Base-by-base conservation (phyloP, 2,113 vertebrate species). In the Tenrec ecaudatus region DNA sequence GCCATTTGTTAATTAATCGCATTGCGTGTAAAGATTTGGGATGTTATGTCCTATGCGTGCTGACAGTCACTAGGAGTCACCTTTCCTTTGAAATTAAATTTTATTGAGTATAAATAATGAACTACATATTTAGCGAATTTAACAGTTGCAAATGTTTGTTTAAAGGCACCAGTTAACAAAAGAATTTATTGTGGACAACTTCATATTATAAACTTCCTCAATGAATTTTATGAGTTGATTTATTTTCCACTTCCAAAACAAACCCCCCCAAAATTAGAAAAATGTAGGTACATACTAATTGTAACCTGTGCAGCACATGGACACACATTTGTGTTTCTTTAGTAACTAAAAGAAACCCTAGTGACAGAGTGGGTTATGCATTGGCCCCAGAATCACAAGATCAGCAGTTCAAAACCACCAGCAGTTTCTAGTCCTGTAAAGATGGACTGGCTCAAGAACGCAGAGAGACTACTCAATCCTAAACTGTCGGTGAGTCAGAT, bases 141-240 rank as follows among this genome's bases (percentile, higher is more conserved):
- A 53, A 53, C 47, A 5, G 9, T 10, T 53, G 47, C 9, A 53
- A 53, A 53, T 53, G 47, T 53, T 53, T 53, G 47, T 94, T 80
- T 93, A 77, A 2, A 83, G 81, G 22, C n/a, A 83, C 80, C 33
- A n/a, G 69, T 86, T 82, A 36, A 80, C 47, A 53, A 89, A 89
- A 4, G 7, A 27, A 47, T 85, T 82, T 93, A 75, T 96, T 78
- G 4, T 89, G 36, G 6, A 6, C 80, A 40, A 23, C 7, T 81
- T 90, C 23, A 88, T 85, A 84, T 47, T 40, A 82, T 10, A 40
- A 53, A 77, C 3, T 62, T 92, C 36, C 20, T 20, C n/a, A 66
- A 3, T 60, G 25, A 31, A n/a, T 91, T 92, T 94, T 23, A 89
- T 57, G 19, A 60, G 17, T 53, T 81, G 31, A 85, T 82, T 90